These are phyloP conservation scores for Parazoanthus atlanticus DNA, from an alignment of 92 coral and sea anemone genomes.

Conservation along the genomic window DNA sequence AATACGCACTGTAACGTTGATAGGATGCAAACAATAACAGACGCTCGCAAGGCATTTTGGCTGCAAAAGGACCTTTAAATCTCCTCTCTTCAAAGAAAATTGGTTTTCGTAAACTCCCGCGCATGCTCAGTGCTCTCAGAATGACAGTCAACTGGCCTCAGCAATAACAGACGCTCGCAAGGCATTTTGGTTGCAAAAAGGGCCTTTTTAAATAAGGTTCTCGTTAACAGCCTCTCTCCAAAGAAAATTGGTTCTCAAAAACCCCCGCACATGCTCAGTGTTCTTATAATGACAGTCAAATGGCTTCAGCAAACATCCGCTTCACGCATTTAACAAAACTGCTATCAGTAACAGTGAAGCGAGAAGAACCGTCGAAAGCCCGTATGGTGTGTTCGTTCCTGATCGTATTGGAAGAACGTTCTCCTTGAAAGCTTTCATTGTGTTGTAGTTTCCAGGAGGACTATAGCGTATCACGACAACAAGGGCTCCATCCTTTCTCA, in stretches of 20 bases:
- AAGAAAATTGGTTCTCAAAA: no score
- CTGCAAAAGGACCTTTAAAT: no score
- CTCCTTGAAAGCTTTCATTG: slow-evolving; percentile 41
- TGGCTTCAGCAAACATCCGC: neutral
- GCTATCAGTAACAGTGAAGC: neutral
- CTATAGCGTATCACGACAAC: slow-evolving; percentile 78
- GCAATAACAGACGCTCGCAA: neutral
- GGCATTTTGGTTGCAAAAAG: no score
- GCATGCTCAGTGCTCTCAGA: no score
- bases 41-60: no score
- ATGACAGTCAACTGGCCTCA: neutral
- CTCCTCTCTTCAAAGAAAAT: no score
- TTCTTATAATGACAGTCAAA: neutral
- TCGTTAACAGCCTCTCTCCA: no score
- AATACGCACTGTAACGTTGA: no score
- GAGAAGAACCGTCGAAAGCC: neutral
- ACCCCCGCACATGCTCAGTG: no score
- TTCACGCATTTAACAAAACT: slow-evolving; percentile 3
- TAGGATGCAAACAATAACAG: no score
- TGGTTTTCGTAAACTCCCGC: no score
- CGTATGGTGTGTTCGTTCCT: neutral
- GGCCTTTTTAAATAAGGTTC: no score
- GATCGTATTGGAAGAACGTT: slow-evolving; percentile 54
- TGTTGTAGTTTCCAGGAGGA: slow-evolving; percentile 78
- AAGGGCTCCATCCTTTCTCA: slow-evolving; percentile 56